These are phyloP conservation scores for Odontocerum albicorne DNA, from an alignment of 2,888 invertebrate genomes.

Conservation along the genomic window DNA sequence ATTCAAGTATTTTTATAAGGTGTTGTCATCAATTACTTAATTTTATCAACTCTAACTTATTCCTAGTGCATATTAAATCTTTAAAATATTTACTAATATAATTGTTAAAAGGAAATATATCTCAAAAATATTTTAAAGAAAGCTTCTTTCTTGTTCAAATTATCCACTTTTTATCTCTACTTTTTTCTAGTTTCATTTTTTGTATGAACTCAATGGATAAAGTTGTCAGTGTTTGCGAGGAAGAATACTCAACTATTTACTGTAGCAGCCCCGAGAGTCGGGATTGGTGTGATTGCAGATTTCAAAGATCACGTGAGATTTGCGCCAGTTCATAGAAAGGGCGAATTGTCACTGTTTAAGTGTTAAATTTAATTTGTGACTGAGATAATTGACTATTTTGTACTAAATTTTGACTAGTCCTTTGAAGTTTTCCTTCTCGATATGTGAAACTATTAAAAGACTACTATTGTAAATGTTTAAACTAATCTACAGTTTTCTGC, in stretches of 20 bases:
- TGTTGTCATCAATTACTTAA: no score
- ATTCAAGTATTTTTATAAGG: no score
- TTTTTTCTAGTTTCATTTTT: no score
- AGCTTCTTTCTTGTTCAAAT: no score
- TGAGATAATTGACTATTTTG: conserved; percentile 31
- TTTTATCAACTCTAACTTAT: no score
- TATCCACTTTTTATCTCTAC: no score
- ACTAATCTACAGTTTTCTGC: conserved; percentile 15
- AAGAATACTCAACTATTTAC: background rate
- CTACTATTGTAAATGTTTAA: conserved; percentile 24
- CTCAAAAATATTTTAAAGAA: no score
- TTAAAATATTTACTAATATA: no score
- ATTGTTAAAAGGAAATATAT: no score
- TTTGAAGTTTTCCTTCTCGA: conserved; percentile 18
- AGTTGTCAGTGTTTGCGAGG: no score
- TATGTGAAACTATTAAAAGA: conserved; percentile 22
- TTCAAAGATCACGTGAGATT: background rate
- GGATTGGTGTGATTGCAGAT: background rate
- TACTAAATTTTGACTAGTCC: conserved; percentile 28
- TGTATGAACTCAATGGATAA: no score
- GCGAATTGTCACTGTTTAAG: background rate
- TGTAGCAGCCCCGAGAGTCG: background rate
- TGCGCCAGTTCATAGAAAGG: background rate
- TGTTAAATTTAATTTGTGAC: conserved; percentile 30
- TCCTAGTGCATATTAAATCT: no score